phyloP scores from a whole-genome alignment of 2,888 invertebrate genomes.

The Resseliella maxima region DNA sequence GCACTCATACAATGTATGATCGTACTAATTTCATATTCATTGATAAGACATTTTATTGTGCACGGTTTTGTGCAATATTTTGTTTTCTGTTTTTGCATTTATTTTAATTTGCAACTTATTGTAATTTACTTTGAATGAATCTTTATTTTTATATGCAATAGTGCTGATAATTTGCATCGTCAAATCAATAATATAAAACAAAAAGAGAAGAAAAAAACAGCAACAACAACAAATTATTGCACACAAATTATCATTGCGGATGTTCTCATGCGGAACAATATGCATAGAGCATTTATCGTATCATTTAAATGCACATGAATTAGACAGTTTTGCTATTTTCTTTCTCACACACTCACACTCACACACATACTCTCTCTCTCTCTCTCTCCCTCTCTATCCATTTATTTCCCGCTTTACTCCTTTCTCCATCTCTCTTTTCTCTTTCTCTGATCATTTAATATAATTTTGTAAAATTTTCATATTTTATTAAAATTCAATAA shows the following conservation, averaged over 20 bases:
- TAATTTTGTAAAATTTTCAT: not conserved
- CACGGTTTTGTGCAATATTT: not conserved
- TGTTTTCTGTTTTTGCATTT: not conserved
- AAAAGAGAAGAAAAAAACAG: not conserved
- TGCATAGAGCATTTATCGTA: slow-evolving; percentile 7
- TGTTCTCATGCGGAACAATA: slow-evolving; percentile 34
- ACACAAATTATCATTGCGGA: slow-evolving; percentile 29
- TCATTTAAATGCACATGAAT: slow-evolving; percentile 5
- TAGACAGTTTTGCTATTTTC: not conserved
- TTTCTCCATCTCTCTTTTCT: too few relatives aligned
- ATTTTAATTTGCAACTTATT: not conserved
- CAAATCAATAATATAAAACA: not conserved
- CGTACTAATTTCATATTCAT: not conserved
- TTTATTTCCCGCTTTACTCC: too few relatives aligned
- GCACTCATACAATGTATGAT: not conserved
- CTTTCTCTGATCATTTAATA: too few relatives aligned
- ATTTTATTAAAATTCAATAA: not conserved
- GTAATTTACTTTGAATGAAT: slow-evolving; percentile 9
- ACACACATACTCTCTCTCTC: too few relatives aligned
- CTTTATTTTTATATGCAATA: slow-evolving; percentile 10
- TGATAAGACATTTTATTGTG: slow-evolving; percentile 16
- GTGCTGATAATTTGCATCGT: not conserved
- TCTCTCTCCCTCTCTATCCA: too few relatives aligned
- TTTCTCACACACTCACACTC: not conserved
- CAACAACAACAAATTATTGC: slow-evolving; percentile 21